phyloP scores from a whole-genome alignment of 2,888 invertebrate species.

The Mythimna impura region DNA sequence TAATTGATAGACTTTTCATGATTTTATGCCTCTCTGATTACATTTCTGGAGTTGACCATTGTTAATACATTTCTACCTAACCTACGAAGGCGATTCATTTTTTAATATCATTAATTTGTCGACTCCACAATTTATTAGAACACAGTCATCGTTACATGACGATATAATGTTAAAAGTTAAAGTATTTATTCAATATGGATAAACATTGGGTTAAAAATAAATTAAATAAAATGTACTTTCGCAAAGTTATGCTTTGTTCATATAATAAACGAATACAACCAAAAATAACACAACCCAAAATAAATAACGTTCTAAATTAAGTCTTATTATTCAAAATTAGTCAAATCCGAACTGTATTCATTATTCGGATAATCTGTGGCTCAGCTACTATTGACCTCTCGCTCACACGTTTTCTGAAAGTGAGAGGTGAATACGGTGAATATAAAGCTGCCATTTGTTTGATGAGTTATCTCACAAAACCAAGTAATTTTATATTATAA shows the following conservation, averaged over 20 bases:
- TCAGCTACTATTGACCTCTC: slow-evolving; percentile 14
- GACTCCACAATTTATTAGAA: slow-evolving; percentile 20
- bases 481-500: background rate
- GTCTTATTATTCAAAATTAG: background rate
- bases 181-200: slow-evolving; percentile 16
- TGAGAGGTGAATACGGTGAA: slow-evolving; percentile 17
- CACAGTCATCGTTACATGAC: slow-evolving; percentile 18
- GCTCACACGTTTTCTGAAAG: slow-evolving; percentile 7
- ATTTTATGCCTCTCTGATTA: background rate
- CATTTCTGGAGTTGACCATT: slow-evolving; percentile 1
- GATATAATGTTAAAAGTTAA: background rate
- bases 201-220: slow-evolving; percentile 5
- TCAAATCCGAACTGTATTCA: slow-evolving; percentile 10
- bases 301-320: background rate
- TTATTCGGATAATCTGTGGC: slow-evolving; percentile 29
- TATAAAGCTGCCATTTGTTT: slow-evolving; percentile 19
- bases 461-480: slow-evolving; percentile 14
- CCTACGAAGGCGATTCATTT: slow-evolving; percentile 60
- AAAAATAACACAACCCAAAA: slow-evolving; percentile 53
- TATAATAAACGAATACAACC: slow-evolving; percentile 34
- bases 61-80: slow-evolving; percentile 51
- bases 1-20: slow-evolving; percentile 16
- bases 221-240: slow-evolving; percentile 34
- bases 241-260: slow-evolving; percentile 31
- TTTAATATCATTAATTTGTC: slow-evolving; percentile 53